Base-by-base conservation (phyloP, 2,888 invertebrate species). In the Polylopha cassiicola region DNA sequence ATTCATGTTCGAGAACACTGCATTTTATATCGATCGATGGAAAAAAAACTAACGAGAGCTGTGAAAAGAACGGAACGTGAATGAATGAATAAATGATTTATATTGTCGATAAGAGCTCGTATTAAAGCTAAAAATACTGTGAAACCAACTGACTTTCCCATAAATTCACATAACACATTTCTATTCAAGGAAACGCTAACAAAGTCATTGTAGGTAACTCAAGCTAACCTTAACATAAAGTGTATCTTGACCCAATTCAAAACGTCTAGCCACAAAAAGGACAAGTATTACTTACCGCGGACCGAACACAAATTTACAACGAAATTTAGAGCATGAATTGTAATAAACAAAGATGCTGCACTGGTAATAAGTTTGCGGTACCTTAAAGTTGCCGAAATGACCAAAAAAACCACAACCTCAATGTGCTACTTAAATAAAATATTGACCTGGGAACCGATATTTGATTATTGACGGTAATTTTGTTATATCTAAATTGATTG, bases 41-140 rank as follows among this genome's bases (percentile, higher is more conserved):
- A 11, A 23, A 15, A 23, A 23, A 33, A 33, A 33, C 23, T 17
- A 34, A 15, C 49, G 62, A 61, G 62, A 66, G 61, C 50, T 53
- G 58, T 48, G 44, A 50, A 55, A 44, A 32, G 47, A 52, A 48
- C 32, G 50, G 52, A 58, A 59, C 55, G 46, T 10, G 5, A 17
- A 16, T 21, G 15, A 49, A 44, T 46, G 39, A 49, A 54, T 47
- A 37, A 46, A 51, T 55, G 43, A 47, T 49, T 45, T 39, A 28
- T 50, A 49, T 51, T 48, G 39, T 48, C 47, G 8, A 14, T 30
- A 30, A 30, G 17, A 14, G 11, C 4, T 14, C 30, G 8, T 30
- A 18, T 10, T 21, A n/a, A n/a, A n/a, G n/a, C n/a, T n/a, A n/a
- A n/a, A n/a, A n/a, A n/a, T n/a, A n/a, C n/a, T n/a, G n/a, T n/a